Conservation (phyloP, 2,888 invertebrate species). For the Blastobasis lacticolella region DNA sequence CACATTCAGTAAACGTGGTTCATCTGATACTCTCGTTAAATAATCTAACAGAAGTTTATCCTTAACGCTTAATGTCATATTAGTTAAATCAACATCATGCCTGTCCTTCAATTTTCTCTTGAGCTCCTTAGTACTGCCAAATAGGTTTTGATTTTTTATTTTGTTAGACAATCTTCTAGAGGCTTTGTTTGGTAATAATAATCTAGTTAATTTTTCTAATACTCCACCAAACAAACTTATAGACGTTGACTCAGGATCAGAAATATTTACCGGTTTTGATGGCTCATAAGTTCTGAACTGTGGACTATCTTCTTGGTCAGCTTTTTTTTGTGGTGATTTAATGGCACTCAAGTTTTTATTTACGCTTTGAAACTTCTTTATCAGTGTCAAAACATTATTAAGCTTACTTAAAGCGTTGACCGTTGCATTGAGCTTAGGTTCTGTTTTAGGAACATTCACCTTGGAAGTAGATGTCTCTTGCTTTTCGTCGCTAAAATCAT, state of each 20-base stretch:
- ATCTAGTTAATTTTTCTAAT: slow-evolving; percentile 48
- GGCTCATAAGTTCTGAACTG: neutral
- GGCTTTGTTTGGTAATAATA: slow-evolving; percentile 40
- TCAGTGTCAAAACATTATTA: slow-evolving; percentile 40
- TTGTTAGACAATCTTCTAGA: slow-evolving; percentile 29
- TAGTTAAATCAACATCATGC: slow-evolving; percentile 31
- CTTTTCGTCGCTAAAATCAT: slow-evolving; percentile 5
- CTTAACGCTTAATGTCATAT: slow-evolving; percentile 38
- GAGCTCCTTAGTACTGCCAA: slow-evolving; percentile 22
- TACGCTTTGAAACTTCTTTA: slow-evolving; percentile 45
- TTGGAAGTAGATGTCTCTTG: neutral
- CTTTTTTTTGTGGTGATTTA: slow-evolving; percentile 20
- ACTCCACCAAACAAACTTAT: slow-evolving; percentile 43
- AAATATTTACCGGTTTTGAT: slow-evolving; percentile 13
- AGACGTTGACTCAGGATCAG: slow-evolving; percentile 4
- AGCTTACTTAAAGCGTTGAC: slow-evolving; percentile 39
- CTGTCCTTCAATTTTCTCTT: slow-evolving; percentile 30
- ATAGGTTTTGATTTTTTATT: slow-evolving; percentile 29
- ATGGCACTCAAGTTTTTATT: slow-evolving; percentile 26
- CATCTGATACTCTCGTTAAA: slow-evolving; percentile 29
- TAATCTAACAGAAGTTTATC: slow-evolving; percentile 56
- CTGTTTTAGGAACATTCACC: neutral
- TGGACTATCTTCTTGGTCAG: neutral
- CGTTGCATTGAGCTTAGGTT: slow-evolving; percentile 11
- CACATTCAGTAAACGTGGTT: no score